phyloP scores from a whole-genome alignment of 2,888 invertebrate genomes.

The Apamea monoglypha region DNA sequence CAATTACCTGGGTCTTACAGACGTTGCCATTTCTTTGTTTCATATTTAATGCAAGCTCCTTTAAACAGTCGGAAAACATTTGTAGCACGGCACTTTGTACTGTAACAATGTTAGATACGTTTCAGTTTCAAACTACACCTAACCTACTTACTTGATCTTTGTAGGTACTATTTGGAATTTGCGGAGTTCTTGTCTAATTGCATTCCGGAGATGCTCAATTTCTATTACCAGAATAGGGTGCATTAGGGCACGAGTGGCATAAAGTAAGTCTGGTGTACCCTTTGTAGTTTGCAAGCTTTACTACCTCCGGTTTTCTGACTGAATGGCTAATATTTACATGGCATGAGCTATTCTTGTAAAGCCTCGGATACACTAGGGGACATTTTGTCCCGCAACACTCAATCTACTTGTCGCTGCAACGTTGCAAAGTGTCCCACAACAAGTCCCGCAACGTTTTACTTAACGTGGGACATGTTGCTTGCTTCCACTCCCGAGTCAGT shows the following conservation, averaged over 20 bases:
- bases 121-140: neutral
- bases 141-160: neutral
- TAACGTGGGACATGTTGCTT: too few relatives aligned
- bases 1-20: neutral
- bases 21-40: neutral
- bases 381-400: too few relatives aligned
- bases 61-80: neutral
- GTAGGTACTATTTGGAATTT: neutral
- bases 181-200: neutral
- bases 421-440: too few relatives aligned
- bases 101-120: neutral
- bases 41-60: slow-evolving; percentile 32
- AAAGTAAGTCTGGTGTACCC: neutral
- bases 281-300: neutral
- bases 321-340: neutral
- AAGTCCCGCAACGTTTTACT: too few relatives aligned
- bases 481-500: too few relatives aligned
- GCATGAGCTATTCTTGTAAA: neutral
- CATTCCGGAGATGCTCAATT: slow-evolving; percentile 7
- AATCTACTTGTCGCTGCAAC: too few relatives aligned
- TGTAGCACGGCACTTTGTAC: neutral
- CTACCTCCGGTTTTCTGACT: neutral
- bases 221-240: slow-evolving; percentile 1
- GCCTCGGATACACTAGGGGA: too few relatives aligned
- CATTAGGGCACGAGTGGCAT: neutral